Conservation (phyloP, 1,140 invertebrate species). For the Drosophila pachea region DNA sequence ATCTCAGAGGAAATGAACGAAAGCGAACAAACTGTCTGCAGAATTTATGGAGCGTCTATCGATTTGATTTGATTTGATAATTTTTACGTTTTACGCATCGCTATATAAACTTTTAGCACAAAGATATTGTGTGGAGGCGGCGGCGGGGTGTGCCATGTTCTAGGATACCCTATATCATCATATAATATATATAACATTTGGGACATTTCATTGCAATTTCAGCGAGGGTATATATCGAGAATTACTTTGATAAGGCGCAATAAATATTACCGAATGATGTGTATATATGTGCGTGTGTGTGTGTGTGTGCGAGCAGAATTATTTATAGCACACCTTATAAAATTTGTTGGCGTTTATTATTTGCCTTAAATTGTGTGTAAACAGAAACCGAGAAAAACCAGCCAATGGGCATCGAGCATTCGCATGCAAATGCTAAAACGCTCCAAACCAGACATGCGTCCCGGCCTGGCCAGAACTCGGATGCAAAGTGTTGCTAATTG, state of each 20-base stretch:
- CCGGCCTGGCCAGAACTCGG: too few species aligned
- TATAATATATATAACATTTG: background rate
- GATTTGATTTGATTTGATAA: conserved; percentile 1
- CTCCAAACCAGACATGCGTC: too few species aligned
- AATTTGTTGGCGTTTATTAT: background rate
- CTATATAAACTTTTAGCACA: conserved; percentile 11
- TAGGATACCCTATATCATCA: background rate
- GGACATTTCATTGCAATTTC: background rate
- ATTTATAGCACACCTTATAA: too few species aligned
- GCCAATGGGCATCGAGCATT: conserved; percentile 17
- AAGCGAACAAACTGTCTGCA: too few species aligned
- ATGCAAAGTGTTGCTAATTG: conserved; percentile 45
- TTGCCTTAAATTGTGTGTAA: conserved; percentile 31
- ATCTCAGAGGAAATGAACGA: background rate
- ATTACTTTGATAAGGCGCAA: background rate
- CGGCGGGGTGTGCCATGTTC: background rate
- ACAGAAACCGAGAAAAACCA: conserved; percentile 6
- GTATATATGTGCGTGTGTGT: too few species aligned
- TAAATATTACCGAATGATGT: too few species aligned
- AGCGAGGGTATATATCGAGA: too few species aligned
- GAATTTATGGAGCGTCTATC: too few species aligned
- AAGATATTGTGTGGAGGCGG: background rate
- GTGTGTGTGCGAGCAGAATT: too few species aligned
- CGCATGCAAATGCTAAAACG: conserved; percentile 55
- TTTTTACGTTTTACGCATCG: background rate